Conservation (phyloP, 2,797 vertebrate species). For the Trachops cirrhosus region DNA sequence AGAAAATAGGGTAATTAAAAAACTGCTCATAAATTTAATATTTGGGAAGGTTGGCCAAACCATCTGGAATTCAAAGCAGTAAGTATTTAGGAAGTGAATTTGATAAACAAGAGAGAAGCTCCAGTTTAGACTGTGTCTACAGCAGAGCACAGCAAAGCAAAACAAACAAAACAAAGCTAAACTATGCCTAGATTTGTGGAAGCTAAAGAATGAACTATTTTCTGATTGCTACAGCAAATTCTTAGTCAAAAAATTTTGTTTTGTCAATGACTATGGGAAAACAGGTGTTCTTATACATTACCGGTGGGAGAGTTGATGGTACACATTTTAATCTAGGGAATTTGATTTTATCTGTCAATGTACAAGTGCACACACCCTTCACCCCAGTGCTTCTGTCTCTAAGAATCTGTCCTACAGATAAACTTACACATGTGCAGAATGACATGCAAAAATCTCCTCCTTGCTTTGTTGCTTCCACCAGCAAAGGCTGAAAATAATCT, state of each 20-base stretch:
- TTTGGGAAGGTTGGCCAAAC: background rate
- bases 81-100: background rate
- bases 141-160: background rate
- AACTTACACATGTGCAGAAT: background rate
- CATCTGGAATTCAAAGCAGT: background rate
- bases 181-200: background rate
- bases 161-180: background rate
- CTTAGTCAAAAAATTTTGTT: background rate
- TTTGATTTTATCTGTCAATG: background rate
- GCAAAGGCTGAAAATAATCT: constrained; percentile 7
- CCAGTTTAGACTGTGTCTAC: background rate
- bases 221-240: background rate
- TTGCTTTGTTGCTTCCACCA: background rate
- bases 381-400: background rate
- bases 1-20: background rate
- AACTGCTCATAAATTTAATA: constrained; percentile 10
- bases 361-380: background rate
- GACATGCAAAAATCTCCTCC: background rate
- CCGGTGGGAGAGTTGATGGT: background rate
- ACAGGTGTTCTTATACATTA: background rate
- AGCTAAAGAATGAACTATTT: background rate
- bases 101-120: background rate
- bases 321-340: background rate
- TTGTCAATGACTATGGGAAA: background rate
- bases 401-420: background rate